A percentile compares a stretch with the other conserved stretches of the same genome.
phyloP scores from a whole-genome alignment of 2,888 invertebrate genomes.

The Morpho deidamia region DNA sequence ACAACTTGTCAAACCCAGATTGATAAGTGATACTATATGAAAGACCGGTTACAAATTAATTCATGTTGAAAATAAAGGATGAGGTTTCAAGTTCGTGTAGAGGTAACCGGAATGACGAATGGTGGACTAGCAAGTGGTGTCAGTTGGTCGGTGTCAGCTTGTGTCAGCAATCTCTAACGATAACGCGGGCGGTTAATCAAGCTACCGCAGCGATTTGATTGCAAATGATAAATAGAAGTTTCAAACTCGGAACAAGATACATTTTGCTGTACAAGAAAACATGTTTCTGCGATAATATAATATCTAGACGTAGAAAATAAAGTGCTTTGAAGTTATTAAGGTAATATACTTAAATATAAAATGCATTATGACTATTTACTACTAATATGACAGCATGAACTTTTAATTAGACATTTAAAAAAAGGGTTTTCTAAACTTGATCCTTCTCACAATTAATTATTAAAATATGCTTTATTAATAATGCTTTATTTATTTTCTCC shows the following conservation, averaged over 20 bases:
- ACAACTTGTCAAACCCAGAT: constrained; percentile 58
- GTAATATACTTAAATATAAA: no score
- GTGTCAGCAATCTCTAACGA: constrained; percentile 33
- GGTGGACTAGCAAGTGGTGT: constrained; percentile 21
- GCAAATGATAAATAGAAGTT: constrained; percentile 52
- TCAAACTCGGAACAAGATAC: constrained; percentile 1
- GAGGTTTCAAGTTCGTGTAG: constrained; percentile 21
- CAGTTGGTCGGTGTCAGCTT: constrained; percentile 9
- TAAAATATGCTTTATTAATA: no score
- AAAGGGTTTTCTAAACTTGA: no score
- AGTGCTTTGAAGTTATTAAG: no score
- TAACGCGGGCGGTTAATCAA: constrained; percentile 55
- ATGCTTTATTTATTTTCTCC: no score
- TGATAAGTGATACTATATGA: constrained; percentile 56
- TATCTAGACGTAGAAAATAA: neutral
- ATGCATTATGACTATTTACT: no score
- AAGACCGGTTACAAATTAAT: constrained; percentile 41
- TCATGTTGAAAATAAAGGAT: constrained; percentile 37
- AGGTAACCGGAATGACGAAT: constrained; percentile 34
- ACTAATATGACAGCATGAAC: no score
- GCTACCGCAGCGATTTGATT: constrained; percentile 53
- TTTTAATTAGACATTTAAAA: no score
- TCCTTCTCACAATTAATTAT: no score
- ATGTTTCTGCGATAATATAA: neutral
- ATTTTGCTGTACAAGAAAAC: neutral